Conservation (phyloP, 2,113 vertebrate species). For the Chrysochloris asiatica region DNA sequence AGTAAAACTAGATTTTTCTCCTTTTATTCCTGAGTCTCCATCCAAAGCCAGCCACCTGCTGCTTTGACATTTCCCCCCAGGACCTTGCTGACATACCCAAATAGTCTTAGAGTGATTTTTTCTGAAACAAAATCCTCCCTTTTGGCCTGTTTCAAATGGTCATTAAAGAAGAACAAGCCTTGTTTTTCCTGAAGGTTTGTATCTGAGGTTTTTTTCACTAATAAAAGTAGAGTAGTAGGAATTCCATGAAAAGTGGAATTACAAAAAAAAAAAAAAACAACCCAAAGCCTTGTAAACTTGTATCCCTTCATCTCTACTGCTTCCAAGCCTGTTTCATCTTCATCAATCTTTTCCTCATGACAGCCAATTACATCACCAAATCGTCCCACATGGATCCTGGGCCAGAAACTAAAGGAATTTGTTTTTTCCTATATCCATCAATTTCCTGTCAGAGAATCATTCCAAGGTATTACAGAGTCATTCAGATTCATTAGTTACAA, state of each 20-base stretch:
- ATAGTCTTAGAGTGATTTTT: background rate
- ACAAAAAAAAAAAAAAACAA: no score
- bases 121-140: slow-evolving; percentile 29
- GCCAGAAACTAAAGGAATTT: slow-evolving; percentile 77
- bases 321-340: slow-evolving; percentile 17
- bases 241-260: background rate
- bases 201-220: slow-evolving; percentile 39
- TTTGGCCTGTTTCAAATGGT: background rate
- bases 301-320: background rate
- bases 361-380: slow-evolving; percentile 71
- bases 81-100: background rate
- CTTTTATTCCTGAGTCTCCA: background rate
- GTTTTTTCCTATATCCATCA: slow-evolving; percentile 81
- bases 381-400: slow-evolving; percentile 58
- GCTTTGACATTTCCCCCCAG: background rate
- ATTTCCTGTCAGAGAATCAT: slow-evolving; percentile 66
- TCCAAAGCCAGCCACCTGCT: background rate
- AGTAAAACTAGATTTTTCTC: slow-evolving; percentile 12
- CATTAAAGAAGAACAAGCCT: background rate
- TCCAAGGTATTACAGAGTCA: slow-evolving; percentile 19
- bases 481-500: slow-evolving; percentile 42
- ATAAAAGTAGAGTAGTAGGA: slow-evolving; percentile 22
- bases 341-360: slow-evolving; percentile 69
- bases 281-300: no score
- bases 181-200: background rate